Base-by-base conservation (phyloP, 2,113 vertebrate genomes). In the Heloderma charlesbogerti region DNA sequence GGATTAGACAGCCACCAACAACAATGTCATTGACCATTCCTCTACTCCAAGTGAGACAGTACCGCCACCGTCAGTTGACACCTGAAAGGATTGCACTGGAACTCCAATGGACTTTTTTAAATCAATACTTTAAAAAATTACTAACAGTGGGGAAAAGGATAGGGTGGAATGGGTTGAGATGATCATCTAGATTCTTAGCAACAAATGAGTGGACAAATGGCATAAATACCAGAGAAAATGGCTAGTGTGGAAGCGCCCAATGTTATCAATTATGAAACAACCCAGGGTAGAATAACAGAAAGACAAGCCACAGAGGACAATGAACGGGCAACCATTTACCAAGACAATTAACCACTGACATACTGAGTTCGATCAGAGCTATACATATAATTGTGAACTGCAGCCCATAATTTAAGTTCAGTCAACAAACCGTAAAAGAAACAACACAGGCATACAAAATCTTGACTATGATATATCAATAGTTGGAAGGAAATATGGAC, bases 401-500 rank as follows among this genome's bases (percentile, higher is more conserved):
- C 67, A 82, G 7, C 10, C 78, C n/a, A 31, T 18, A 13, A 57
- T 72, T 72, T 29, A 82, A 82, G 43, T 83, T 0, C 25, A 72
- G 43, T 71, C 48, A 84, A 43, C 15, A 25, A 67, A n/a, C 6
- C 6, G 22, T 78, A 25, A 9, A 20, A 88, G 40, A 34, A 75
- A 57, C 51, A 87, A 2, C n/a, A 6, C 2, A 20, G n/a, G 4
- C 40, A 75, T 18, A 51, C 3, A 79, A 80, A 12, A 84, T 22
- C 67, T 13, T 77, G 20, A 20, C 48, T 80, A 60, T 51, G 75
- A 37, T 45, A 83, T 0, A 0, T 1, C 91, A 91, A 93, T 27
- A 34, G 3, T 43, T 91, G n/a, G 1, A 45, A 88, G 80, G 31
- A 74, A 88, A 94, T 34, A 63, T 37, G 20, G 92, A 34, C 86